A percentile compares a stretch with the other conserved stretches of the same genome.
Conservation (phyloP, 2,797 vertebrate genomes). For the Calcarius lapponicus region DNA sequence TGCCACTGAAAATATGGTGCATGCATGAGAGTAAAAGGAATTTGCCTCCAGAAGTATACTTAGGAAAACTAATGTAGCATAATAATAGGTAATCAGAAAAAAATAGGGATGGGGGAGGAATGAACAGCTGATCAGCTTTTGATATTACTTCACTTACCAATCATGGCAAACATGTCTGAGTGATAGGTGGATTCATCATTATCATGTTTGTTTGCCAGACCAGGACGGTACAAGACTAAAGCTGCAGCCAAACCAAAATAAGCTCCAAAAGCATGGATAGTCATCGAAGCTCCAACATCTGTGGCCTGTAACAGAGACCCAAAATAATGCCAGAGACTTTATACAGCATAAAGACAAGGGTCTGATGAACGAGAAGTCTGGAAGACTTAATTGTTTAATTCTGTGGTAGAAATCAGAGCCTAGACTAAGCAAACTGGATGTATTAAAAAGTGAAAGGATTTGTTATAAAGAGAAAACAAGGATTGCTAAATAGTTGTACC, state of each 20-base stretch:
- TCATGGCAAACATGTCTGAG: slow-evolving; percentile 95
- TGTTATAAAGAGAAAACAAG: not conserved
- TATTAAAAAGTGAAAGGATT: not conserved
- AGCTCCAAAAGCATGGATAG: slow-evolving; percentile 94
- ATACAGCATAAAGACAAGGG: not conserved
- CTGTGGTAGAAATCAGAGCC: not conserved
- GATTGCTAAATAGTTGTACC: not conserved
- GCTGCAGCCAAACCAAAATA: slow-evolving; percentile 92
- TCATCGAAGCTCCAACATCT: slow-evolving; percentile 93
- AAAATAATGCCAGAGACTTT: not conserved
- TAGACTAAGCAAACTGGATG: not conserved
- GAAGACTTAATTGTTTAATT: not conserved
- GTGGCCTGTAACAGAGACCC: slow-evolving; percentile 78
- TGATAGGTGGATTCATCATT: slow-evolving; percentile 91
- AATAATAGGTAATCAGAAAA: not conserved
- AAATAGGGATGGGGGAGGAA: not conserved
- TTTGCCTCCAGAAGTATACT: not conserved
- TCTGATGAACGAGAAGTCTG: not conserved
- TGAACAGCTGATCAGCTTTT: not conserved
- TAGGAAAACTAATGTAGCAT: not conserved
- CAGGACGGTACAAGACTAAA: slow-evolving; percentile 84
- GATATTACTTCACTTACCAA: slow-evolving; percentile 80
- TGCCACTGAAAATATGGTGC: not conserved
- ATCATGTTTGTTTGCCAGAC: slow-evolving; percentile 79
- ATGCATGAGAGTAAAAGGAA: not conserved